Conservation (phyloP, 2,888 invertebrate genomes). For the Troides aeacus region DNA sequence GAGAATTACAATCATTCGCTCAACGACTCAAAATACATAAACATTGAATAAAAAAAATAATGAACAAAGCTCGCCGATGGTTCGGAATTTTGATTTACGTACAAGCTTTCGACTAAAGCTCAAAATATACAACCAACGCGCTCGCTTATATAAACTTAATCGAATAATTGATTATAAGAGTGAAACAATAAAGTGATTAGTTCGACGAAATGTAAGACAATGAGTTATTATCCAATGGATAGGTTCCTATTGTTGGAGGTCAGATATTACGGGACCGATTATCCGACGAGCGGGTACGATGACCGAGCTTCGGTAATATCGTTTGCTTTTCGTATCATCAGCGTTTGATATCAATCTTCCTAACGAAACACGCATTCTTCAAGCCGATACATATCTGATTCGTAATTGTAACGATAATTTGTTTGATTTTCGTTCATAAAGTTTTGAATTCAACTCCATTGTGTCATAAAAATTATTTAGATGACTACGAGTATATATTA, state of each 20-base stretch:
- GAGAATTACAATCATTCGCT: slow-evolving; percentile 3
- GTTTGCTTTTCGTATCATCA: slow-evolving; percentile 75
- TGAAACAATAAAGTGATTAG: slow-evolving; percentile 79
- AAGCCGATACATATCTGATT: slow-evolving; percentile 47
- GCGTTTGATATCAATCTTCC: slow-evolving; percentile 67
- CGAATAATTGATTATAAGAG: slow-evolving; percentile 78
- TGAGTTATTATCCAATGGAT: slow-evolving; percentile 75
- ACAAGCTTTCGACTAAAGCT: slow-evolving; percentile 48
- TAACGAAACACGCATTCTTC: slow-evolving; percentile 68
- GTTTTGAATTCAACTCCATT: slow-evolving; percentile 8
- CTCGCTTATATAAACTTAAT: slow-evolving; percentile 74
- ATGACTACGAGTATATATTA: no score
- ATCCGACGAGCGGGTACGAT: slow-evolving; percentile 63
- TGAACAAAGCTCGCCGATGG: slow-evolving; percentile 11
- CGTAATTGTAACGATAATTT: slow-evolving; percentile 23
- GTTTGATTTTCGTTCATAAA: slow-evolving; percentile 7
- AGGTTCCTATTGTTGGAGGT: slow-evolving; percentile 68
- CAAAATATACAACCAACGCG: slow-evolving; percentile 54
- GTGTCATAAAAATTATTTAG: not conserved
- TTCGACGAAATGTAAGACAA: slow-evolving; percentile 77
- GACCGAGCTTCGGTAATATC: slow-evolving; percentile 62
- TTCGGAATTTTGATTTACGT: slow-evolving; percentile 42
- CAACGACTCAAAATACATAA: slow-evolving; percentile 1
- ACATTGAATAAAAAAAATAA: slow-evolving; percentile 5
- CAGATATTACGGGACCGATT: slow-evolving; percentile 55